Evolutionary conservation across 2,113 vertebrate species (phyloP).

Genomic region (Willisornis vidua): DNA sequence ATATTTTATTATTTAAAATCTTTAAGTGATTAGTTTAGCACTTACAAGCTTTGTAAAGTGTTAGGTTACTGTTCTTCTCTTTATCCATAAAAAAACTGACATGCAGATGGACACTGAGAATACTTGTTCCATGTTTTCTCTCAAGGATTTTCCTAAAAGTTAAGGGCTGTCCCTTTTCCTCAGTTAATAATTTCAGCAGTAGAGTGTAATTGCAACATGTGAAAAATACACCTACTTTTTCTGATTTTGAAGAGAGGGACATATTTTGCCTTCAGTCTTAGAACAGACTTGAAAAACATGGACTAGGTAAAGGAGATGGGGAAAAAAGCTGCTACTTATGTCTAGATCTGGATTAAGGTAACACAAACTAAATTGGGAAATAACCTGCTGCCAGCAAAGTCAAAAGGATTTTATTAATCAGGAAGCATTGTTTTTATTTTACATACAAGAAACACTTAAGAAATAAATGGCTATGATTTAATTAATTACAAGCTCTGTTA

Average conservation of each 20-base stretch:
- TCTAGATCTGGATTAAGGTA: not conserved
- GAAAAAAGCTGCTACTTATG: not conserved
- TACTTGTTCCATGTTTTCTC: not conserved
- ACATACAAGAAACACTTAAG: not conserved
- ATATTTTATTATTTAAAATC: conserved; percentile 63
- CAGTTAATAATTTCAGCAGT: not conserved
- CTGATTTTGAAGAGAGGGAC: not conserved
- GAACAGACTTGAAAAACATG: not conserved
- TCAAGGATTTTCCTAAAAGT: not conserved
- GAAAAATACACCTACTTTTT: not conserved
- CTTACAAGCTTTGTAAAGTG: conserved; percentile 12
- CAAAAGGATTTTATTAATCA: not conserved
- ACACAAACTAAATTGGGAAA: not conserved
- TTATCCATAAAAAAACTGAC: not conserved
- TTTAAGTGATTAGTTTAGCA: conserved; percentile 51
- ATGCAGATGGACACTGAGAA: not conserved
- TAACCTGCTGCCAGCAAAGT: not conserved
- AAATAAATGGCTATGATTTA: not conserved
- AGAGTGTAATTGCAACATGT: not conserved
- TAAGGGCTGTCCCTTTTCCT: not conserved
- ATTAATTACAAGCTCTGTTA: not conserved
- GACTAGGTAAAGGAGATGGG: not conserved
- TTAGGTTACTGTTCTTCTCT: conserved; percentile 45
- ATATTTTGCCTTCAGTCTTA: not conserved
- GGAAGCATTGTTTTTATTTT: not conserved